Evolutionary conservation across 2,888 invertebrate genomes (phyloP).

Genomic region (Blastobasis adustella): DNA sequence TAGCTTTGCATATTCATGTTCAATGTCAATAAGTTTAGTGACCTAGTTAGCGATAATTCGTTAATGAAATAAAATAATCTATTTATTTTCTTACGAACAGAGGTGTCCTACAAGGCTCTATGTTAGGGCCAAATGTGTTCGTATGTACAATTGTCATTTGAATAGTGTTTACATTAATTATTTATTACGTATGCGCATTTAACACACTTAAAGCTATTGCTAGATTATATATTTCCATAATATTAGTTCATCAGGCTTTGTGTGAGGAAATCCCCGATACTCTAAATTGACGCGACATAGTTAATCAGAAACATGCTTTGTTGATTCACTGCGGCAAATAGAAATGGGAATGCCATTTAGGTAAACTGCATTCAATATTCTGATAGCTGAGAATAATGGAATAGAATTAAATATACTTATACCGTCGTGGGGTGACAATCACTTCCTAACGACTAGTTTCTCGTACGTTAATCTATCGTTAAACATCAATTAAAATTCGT

Average conservation of each 20-base stretch:
- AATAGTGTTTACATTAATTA: constrained; percentile 35
- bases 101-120: constrained; percentile 46
- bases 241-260: constrained; percentile 36
- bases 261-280: constrained; percentile 35
- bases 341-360: not conserved
- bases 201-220: constrained; percentile 71
- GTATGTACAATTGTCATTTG: constrained; percentile 18
- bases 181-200: constrained; percentile 54
- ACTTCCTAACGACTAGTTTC: too few species aligned
- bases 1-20: constrained; percentile 25
- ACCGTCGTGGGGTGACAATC: too few species aligned
- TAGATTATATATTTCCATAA: constrained; percentile 25
- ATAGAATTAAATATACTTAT: not conserved
- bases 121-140: constrained; percentile 31
- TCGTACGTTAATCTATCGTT: too few species aligned
- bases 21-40: constrained; percentile 21
- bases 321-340: not conserved
- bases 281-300: not conserved
- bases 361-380: not conserved
- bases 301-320: not conserved
- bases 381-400: not conserved
- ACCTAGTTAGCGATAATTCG: constrained; percentile 22
- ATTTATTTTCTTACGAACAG: constrained; percentile 18
- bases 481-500: too few species aligned
- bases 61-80: constrained; percentile 25